Evolutionary conservation across 1,140 invertebrate genomes (phyloP), one percentile per base, ranked within the genome.

Genomic region (Telenomus remus): DNA sequence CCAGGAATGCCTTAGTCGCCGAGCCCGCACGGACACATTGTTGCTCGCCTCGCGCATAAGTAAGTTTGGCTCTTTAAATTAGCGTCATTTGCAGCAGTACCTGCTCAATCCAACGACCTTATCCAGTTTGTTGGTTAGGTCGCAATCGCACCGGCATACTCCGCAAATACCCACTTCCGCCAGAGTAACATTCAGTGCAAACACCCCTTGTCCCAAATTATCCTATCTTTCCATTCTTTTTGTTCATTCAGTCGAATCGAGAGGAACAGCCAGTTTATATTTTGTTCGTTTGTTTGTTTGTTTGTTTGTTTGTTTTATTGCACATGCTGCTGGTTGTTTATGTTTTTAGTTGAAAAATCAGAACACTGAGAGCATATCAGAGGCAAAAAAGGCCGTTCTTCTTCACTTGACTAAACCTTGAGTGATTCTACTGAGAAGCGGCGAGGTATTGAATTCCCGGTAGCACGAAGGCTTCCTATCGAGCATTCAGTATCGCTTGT

Each of bases 91-190:
- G n/a, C n/a, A n/a, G n/a, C n/a, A n/a, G n/a, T n/a, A n/a, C n/a
- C n/a, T n/a, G n/a, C n/a, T n/a, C n/a, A n/a, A n/a, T n/a, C n/a
- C n/a, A n/a, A n/a, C n/a, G n/a, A n/a, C 6, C 19, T 27, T 27
- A 27, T 27, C 19, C 6, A 4, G 5, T 60, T 70, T 56, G 48
- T 69, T 69, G 65, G 65, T 60, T 69, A 69, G 50, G 56, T 59
- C 9, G 56, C 53, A 1, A 12, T 27, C 4, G 19, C 55, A 59
- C 39, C 59, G 54, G 56, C 55, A 55, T 43, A 65, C 60, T 43
- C 61, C 35, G 63, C 56, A 68, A 68, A 68, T 68, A 50, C 27
- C 57, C 19, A 68, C 64, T 68, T 75, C 71, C 71, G 71, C 63
- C 47, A 39, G 43, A 48, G 27, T 27, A 34, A 27, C 37, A 39